Evolutionary conservation across 1,140 invertebrate genomes (phyloP).

Genomic region (Drosophila leontia): DNA sequence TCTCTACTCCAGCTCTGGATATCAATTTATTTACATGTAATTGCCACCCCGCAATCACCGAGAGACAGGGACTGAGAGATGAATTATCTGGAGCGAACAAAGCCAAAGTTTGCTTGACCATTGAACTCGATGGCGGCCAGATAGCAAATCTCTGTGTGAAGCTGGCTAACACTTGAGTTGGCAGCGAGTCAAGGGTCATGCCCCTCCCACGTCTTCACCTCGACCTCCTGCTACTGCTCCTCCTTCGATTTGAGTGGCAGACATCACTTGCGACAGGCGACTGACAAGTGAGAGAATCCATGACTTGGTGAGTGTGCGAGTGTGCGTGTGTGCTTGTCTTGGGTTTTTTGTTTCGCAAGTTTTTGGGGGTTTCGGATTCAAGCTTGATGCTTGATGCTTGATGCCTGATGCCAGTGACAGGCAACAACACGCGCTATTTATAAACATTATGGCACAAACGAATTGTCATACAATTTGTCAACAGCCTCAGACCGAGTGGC

Average conservation of each 20-base stretch:
- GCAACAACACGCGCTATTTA: conserved; percentile 80
- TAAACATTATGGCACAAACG: conserved; percentile 84
- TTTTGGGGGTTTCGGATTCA: conserved; percentile 33
- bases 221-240: neutral
- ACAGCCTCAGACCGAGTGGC: conserved; percentile 67
- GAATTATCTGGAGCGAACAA: conserved; percentile 41
- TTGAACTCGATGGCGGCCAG: conserved; percentile 59
- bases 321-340: conserved; percentile 22
- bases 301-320: conserved; percentile 20
- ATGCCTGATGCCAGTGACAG: conserved; percentile 66
- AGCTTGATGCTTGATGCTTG: conserved; percentile 46
- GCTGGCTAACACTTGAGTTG: conserved; percentile 55
- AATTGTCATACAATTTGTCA: conserved; percentile 84
- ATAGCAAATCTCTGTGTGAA: conserved; percentile 57
- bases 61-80: neutral
- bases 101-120: conserved; percentile 60
- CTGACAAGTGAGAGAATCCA: conserved; percentile 69
- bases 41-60: conserved; percentile 27
- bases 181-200: conserved; percentile 63
- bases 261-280: conserved; percentile 74
- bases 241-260: conserved; percentile 63
- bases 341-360: conserved; percentile 57
- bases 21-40: conserved; percentile 72
- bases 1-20: conserved; percentile 39
- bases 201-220: conserved; percentile 10